Percentiles rank a stretch among this genome's conserved stretches.
These are phyloP conservation scores for Nothoprocta pentlandii DNA, from an alignment of 2,113 vertebrate species.

Conservation along the genomic window DNA sequence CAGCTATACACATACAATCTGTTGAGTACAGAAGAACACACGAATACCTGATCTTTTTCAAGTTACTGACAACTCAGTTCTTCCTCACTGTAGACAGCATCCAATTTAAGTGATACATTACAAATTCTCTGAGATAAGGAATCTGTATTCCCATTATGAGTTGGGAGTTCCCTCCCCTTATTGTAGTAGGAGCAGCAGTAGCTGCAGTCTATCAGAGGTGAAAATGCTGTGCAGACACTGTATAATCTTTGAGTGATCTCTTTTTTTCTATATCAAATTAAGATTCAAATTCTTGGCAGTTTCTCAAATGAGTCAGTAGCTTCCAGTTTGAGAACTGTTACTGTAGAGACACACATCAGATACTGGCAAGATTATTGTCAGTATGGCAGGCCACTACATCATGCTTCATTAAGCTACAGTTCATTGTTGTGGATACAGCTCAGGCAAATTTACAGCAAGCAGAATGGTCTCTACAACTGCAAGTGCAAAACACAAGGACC, in stretches of 20 bases:
- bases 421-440: not conserved
- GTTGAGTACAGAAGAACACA: not conserved
- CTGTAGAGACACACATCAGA: not conserved
- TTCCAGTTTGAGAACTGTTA: not conserved
- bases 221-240: not conserved
- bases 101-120: not conserved
- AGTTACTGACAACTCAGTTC: not conserved
- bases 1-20: not conserved
- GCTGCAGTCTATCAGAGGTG: not conserved
- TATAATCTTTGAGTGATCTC: not conserved
- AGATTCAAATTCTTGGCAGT: not conserved
- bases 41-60: not conserved
- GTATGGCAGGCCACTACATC: not conserved
- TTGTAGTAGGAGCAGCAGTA: not conserved
- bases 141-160: not conserved
- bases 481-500: not conserved
- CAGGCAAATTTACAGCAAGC: not conserved
- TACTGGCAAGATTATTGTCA: not conserved
- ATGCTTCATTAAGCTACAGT: not conserved
- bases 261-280: not conserved
- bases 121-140: not conserved
- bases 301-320: not conserved
- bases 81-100: not conserved
- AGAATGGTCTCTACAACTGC: not conserved
- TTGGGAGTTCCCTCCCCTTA: not conserved